These are phyloP conservation scores for Chrysopa pallens DNA, from an alignment of 1,140 invertebrate species.

Conservation along the genomic window DNA sequence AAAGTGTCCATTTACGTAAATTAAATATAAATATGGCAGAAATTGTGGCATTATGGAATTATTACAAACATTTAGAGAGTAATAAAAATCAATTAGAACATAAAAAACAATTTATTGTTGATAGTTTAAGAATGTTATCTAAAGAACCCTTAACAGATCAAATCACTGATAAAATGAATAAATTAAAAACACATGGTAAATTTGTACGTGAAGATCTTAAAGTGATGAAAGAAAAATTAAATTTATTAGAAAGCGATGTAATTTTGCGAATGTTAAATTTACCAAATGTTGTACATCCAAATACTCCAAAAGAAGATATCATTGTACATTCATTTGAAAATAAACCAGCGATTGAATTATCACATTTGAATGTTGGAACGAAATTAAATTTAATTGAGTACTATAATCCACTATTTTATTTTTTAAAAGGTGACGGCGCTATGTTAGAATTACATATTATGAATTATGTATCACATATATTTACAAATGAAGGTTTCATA, in stretches of 20 bases:
- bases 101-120: constrained; percentile 18
- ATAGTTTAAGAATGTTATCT: constrained; percentile 11
- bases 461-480: constrained; percentile 27
- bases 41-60: constrained; percentile 28
- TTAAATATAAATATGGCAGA: constrained; percentile 24
- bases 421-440: constrained; percentile 38
- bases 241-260: constrained; percentile 39
- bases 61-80: constrained; percentile 24
- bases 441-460: constrained; percentile 41
- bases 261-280: constrained; percentile 34
- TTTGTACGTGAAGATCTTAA: constrained; percentile 38
- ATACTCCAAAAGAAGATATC: constrained; percentile 29
- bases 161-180: constrained; percentile 19
- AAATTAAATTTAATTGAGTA: constrained; percentile 33
- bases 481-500: constrained; percentile 26
- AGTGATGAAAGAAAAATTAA: constrained; percentile 30
- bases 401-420: constrained; percentile 33
- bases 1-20: constrained; percentile 26
- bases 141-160: constrained; percentile 18
- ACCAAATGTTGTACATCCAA: constrained; percentile 43
- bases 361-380: constrained; percentile 37
- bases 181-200: constrained; percentile 29
- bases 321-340: constrained; percentile 25
- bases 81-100: constrained; percentile 23
- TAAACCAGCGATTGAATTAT: constrained; percentile 16